These are phyloP conservation scores for Gallirallus australis DNA, from an alignment of 2,797 vertebrate species.

Conservation along the genomic window DNA sequence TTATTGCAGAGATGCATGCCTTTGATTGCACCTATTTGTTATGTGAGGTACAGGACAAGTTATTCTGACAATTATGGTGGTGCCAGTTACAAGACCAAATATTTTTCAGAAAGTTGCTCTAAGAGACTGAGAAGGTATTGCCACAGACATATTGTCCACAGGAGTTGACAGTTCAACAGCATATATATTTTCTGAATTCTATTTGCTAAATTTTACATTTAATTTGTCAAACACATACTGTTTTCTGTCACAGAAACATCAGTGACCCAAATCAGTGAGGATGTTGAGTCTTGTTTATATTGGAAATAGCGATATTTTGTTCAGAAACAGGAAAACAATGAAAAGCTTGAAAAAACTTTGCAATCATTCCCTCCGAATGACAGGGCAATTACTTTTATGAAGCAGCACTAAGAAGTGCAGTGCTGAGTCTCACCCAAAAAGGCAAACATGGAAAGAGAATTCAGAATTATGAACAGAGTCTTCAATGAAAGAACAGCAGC, in stretches of 20 bases:
- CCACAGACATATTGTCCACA: background rate
- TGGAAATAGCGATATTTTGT: background rate
- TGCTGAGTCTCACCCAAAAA: background rate
- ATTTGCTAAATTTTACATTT: background rate
- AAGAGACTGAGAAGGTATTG: background rate
- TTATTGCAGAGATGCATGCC: background rate
- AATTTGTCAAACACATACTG: background rate
- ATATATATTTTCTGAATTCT: background rate
- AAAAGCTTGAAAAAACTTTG: background rate
- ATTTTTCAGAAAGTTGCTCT: background rate
- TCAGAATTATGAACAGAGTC: background rate
- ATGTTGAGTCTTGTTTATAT: background rate
- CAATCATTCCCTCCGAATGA: rapidly evolving
- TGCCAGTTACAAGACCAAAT: rapidly evolving
- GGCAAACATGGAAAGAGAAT: background rate
- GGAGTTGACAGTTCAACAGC: background rate
- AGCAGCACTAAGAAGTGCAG: background rate
- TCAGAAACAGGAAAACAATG: background rate
- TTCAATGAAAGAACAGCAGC: background rate
- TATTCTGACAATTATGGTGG: background rate
- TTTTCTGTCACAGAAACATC: background rate
- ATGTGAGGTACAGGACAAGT: background rate
- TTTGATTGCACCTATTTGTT: background rate
- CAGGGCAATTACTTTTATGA: background rate
- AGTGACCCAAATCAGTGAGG: background rate